Percentiles rank a stretch among this genome's conserved stretches.
phyloP scores from a whole-genome alignment of 2,797 vertebrate species.

The Urocyon cinereoargenteus region DNA sequence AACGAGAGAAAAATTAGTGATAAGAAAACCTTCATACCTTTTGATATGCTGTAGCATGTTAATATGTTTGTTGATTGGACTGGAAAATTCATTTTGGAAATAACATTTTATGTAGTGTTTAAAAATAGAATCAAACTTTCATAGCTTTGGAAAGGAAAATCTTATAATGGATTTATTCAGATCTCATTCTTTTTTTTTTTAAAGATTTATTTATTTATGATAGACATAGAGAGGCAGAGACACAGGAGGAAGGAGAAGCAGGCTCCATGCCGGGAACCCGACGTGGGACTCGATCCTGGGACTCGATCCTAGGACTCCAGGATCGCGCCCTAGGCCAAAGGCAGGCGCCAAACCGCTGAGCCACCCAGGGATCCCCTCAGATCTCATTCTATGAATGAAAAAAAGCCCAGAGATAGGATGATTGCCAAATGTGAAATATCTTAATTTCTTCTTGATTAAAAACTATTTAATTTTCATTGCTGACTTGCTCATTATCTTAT shows the following conservation, averaged over 20 bases:
- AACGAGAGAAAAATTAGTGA: background rate
- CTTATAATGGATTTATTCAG: background rate
- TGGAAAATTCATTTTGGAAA: conserved; percentile 21
- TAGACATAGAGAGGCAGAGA: no score
- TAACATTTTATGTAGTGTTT: conserved; percentile 10
- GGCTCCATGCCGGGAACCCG: no score
- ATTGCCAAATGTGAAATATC: background rate
- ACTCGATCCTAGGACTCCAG: no score
- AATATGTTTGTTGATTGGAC: background rate
- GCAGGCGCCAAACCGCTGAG: no score
- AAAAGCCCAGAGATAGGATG: background rate
- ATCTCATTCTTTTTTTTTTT: background rate
- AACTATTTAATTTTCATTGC: background rate
- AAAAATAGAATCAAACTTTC: conserved; percentile 31
- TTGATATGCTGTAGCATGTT: background rate
- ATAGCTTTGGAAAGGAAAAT: background rate
- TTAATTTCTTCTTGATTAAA: conserved; percentile 17
- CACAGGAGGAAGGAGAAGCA: no score
- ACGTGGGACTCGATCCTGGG: no score
- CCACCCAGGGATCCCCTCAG: background rate
- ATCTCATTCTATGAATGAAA: background rate
- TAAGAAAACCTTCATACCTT: background rate
- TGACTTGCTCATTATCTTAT: background rate
- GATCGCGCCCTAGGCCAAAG: no score
- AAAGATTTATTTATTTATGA: no score